A percentile compares a stretch with the other conserved stretches of the same genome.
These are phyloP conservation scores for Phaedon cochleariae DNA, from an alignment of 2,888 invertebrate species.

Conservation along the genomic window DNA sequence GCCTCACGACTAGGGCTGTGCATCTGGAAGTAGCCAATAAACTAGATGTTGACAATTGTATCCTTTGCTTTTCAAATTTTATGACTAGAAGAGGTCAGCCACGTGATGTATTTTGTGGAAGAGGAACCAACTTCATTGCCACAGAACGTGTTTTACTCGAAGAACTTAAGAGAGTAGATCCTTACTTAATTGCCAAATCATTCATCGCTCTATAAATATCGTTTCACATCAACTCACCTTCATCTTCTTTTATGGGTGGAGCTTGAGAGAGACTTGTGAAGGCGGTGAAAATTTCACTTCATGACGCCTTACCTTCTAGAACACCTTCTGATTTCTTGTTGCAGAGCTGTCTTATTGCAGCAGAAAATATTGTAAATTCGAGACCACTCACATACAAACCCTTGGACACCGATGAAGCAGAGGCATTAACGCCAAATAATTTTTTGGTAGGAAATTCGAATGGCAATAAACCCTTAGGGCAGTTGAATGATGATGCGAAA, in stretches of 20 bases:
- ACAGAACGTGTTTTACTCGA: conserved; percentile 4
- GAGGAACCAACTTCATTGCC: conserved; percentile 17
- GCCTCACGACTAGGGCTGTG: conserved; percentile 19
- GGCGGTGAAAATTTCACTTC: conserved; percentile 23
- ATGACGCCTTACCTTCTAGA: conserved; percentile 21
- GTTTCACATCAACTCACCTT: conserved; percentile 24
- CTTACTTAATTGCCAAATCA: conserved; percentile 6
- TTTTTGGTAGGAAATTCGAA: conserved; percentile 1
- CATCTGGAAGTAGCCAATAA: conserved; percentile 21
- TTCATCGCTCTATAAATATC: conserved; percentile 15
- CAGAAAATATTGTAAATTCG: conserved; percentile 28
- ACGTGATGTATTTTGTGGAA: conserved; percentile 15
- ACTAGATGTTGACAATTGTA: conserved; percentile 7
- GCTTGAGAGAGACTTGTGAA: conserved; percentile 20
- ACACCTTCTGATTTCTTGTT: conserved; percentile 12
- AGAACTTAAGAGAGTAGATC: conserved; percentile 7
- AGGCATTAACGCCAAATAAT: conserved; percentile 21
- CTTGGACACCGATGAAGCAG: conserved; percentile 20
- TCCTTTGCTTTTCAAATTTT: conserved; percentile 14
- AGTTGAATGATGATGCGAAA: conserved; percentile 9
- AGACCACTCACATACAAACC: conserved; percentile 27
- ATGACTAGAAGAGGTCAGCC: conserved; percentile 20
- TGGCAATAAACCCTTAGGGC: conserved; percentile 18
- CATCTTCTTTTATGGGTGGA: conserved; percentile 18
- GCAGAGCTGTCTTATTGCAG: conserved; percentile 11